These are phyloP conservation scores for Euphydryas editha DNA, from an alignment of 2,888 invertebrate species.

Conservation along the genomic window DNA sequence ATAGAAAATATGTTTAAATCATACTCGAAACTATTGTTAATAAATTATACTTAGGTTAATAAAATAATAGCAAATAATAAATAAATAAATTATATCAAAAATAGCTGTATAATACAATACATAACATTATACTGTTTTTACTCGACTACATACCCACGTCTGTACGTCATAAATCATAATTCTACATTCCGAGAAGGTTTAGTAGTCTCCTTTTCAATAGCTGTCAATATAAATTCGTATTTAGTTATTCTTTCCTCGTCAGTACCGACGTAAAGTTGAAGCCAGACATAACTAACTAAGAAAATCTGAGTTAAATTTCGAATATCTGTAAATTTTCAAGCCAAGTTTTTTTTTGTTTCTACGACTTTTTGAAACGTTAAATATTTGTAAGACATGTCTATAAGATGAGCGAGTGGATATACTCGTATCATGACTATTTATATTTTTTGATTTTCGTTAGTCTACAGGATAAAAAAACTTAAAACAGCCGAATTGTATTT, in stretches of 20 bases:
- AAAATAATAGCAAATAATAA: constrained; percentile 7
- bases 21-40: not conserved
- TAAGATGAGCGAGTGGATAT: no score
- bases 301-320: no score
- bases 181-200: constrained; percentile 20
- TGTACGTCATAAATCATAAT: constrained; percentile 26
- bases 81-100: constrained; percentile 7
- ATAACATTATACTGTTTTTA: not conserved
- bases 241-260: constrained; percentile 51
- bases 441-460: no score
- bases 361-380: not conserved
- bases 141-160: constrained; percentile 17
- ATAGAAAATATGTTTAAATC: no score
- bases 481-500: no score
- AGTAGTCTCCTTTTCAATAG: constrained; percentile 10
- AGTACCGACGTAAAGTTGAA: constrained; percentile 35
- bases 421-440: no score
- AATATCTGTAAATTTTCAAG: not conserved
- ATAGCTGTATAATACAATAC: constrained; percentile 3
- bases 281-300: not conserved
- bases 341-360: not conserved
- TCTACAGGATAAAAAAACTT: no score
- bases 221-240: constrained; percentile 15
- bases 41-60: not conserved
- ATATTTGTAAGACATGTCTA: not conserved